Evolutionary conservation across 2,113 vertebrate species (phyloP).

Genomic region (Tautogolabrus adspersus): DNA sequence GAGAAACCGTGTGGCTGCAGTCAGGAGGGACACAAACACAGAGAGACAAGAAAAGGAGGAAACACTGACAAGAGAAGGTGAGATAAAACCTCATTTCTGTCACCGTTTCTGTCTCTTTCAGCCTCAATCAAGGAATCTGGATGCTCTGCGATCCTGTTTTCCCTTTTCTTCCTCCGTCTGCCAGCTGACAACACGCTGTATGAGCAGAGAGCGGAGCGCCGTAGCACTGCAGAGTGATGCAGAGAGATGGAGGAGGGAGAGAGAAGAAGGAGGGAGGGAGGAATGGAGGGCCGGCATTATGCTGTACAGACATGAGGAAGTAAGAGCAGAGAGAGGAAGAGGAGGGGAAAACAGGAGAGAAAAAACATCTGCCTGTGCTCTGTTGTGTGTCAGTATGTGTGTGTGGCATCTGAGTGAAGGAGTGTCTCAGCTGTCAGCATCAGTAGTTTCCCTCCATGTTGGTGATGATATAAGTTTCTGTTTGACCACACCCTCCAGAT

Average conservation of each 20-base stretch:
- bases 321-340: constrained; percentile 26
- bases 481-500: constrained; percentile 69
- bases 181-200: constrained; percentile 51
- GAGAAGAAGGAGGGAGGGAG: constrained; percentile 17
- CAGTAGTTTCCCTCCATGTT: constrained; percentile 55
- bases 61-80: constrained; percentile 64
- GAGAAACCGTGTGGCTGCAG: constrained; percentile 73
- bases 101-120: not conserved
- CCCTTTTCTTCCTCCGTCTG: constrained; percentile 55
- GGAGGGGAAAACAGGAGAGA: constrained; percentile 19
- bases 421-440: constrained; percentile 60
- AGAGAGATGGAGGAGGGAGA: constrained; percentile 55
- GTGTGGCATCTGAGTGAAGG: not conserved
- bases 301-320: constrained; percentile 57
- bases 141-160: constrained; percentile 26
- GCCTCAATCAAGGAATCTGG: constrained; percentile 1
- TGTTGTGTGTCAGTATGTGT: constrained; percentile 11
- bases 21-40: constrained; percentile 57
- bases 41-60: constrained; percentile 43
- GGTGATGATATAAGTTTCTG: constrained; percentile 58
- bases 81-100: constrained; percentile 26
- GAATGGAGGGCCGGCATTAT: constrained; percentile 40
- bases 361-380: constrained; percentile 39
- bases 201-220: constrained; percentile 40
- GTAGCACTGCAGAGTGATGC: constrained; percentile 77